phyloP scores from a whole-genome alignment of 2,797 vertebrate species.

The Gymnothorax javanicus region DNA sequence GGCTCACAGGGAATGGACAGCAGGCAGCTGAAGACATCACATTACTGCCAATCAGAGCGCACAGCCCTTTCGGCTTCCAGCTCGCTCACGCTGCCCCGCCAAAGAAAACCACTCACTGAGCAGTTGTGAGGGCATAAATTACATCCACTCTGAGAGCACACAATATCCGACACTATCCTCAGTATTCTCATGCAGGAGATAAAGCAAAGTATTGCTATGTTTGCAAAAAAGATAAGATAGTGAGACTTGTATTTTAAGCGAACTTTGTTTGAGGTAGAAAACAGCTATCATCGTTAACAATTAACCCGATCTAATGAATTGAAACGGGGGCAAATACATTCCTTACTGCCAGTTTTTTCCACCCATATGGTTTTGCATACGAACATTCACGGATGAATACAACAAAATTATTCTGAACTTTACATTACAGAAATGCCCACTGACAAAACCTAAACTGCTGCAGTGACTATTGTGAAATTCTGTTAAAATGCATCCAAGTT shows the following conservation, averaged over 20 bases:
- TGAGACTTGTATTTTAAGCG: not conserved
- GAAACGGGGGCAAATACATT: not conserved
- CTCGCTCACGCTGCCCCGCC: not conserved
- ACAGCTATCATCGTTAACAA: not conserved
- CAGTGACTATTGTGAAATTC: not conserved
- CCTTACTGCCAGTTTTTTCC: not conserved
- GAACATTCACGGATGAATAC: not conserved
- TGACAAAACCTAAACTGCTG: not conserved
- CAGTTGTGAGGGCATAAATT: slow-evolving; percentile 15
- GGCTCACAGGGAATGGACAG: not conserved
- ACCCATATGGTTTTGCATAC: not conserved
- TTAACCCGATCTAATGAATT: not conserved
- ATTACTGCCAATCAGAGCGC: not conserved
- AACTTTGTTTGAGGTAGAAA: not conserved
- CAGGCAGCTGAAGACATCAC: slow-evolving; percentile 3
- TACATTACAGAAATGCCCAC: not conserved
- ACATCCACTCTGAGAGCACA: not conserved
- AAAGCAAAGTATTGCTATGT: not conserved
- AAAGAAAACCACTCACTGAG: not conserved
- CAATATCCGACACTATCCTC: not conserved
- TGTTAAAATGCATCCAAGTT: not conserved
- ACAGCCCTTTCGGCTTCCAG: not conserved
- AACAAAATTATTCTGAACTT: not conserved
- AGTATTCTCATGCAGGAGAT: not conserved
- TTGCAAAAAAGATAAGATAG: slow-evolving; percentile 10